Conservation (phyloP, 2,797 vertebrate genomes). For the Trichosurus vulpecula region DNA sequence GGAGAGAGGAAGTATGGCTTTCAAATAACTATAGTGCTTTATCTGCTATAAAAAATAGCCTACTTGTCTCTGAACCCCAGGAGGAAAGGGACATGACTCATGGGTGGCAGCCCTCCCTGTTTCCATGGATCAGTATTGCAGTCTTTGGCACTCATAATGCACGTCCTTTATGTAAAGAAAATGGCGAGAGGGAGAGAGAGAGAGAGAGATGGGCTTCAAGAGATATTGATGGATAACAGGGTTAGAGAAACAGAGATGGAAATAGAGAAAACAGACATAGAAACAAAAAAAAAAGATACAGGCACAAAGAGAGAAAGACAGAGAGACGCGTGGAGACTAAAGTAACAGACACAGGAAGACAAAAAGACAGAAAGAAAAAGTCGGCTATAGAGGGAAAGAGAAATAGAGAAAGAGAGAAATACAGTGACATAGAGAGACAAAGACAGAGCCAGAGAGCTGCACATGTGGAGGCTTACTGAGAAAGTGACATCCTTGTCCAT, state of each 20-base stretch:
- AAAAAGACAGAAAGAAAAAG: not conserved
- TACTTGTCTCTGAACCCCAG: not conserved
- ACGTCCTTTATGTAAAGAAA: not conserved
- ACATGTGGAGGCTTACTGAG: not conserved
- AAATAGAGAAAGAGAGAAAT: not conserved
- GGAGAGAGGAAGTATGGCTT: not conserved
- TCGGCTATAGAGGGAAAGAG: not conserved
- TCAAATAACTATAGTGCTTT: not conserved
- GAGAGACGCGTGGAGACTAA: not conserved
- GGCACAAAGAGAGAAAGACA: not conserved
- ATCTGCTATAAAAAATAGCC: not conserved
- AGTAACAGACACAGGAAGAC: not conserved
- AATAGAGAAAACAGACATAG: not conserved
- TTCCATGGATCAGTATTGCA: not conserved
- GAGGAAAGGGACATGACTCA: not conserved
- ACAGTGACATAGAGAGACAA: not conserved
- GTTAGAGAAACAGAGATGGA: not conserved
- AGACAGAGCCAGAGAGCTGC: not conserved
- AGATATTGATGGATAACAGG: not conserved
- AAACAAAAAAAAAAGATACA: not conserved
- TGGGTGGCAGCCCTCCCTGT: not conserved
- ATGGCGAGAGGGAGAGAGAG: not conserved
- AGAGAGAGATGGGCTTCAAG: not conserved
- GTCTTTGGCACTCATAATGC: not conserved
- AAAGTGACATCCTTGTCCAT: not conserved